Base-by-base conservation (phyloP, 2,797 vertebrate genomes). In the Pangasius larnaudii region DNA sequence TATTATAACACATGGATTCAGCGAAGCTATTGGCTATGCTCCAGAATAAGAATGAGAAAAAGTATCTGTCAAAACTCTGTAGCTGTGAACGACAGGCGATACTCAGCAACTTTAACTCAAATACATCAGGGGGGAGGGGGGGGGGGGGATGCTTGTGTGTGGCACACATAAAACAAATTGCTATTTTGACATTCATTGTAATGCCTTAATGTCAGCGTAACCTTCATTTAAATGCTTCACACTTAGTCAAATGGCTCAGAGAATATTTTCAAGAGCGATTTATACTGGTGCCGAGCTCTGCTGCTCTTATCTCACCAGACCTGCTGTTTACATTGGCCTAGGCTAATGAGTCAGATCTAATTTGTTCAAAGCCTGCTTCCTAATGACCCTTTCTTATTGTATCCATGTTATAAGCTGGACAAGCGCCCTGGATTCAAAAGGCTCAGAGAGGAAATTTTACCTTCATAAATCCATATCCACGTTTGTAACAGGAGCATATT, bases 301-400 rank as follows among this genome's bases (percentile, higher is more conserved):
- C 77, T 58, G 71, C 71, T 56, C 84, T 87, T 86, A 74, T 69
- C 78, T 85, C 74, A 33, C 36, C 4, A 72, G 69, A 51, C 71
- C 42, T 78, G 33, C 84, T 88, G 67, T 63, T 67, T 67, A 58
- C 65, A 80, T n/a, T 59, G 36, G 65, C 49, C 65, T 75, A 59
- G 59, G 84, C 72, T 86, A 87, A 87, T 87, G 85, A 90, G 82
- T 65, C 83, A 51, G 33, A 56, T 71, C 46, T 85, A 78, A 77
- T 80, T 33, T 51, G 58, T 89, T 67, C 63, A 59, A 42, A 39
- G 46, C 51, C 56, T 36, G 39, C 65, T 63, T 80, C 86, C 81
- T 88, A 86, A 86, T 90, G 51, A 72, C 82, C 42, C 36, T 53
- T 59, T 84, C 75, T 22, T 82, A 39, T 46, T 72, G 36, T 83